Percentiles rank a stretch among this genome's conserved stretches.
These are phyloP conservation scores for Chloroclysta siterata DNA, from an alignment of 2,888 invertebrate genomes.

Conservation along the genomic window DNA sequence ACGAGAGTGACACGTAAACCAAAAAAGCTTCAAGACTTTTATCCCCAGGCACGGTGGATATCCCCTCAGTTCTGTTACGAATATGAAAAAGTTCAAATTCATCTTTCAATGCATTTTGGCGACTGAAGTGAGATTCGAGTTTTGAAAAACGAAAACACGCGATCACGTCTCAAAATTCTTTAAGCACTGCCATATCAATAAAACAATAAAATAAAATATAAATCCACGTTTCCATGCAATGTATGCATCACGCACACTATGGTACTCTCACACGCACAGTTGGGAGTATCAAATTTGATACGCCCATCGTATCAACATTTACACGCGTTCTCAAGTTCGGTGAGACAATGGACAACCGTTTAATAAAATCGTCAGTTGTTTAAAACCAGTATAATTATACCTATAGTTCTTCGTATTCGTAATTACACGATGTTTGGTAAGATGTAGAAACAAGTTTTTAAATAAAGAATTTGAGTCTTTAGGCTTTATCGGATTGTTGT, in stretches of 20 bases:
- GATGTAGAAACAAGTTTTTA: constrained; percentile 18
- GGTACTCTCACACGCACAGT: constrained; percentile 7
- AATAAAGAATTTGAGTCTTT: constrained; percentile 16
- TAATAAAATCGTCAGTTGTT: constrained; percentile 33
- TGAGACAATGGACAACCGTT: constrained; percentile 49
- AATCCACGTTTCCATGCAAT: constrained; percentile 10
- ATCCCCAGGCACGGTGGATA: too few relatives aligned
- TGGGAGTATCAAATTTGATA: constrained; percentile 19
- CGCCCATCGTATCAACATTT: constrained; percentile 40
- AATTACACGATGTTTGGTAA: constrained; percentile 14
- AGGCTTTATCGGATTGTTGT: constrained; percentile 1
- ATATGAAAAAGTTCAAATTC: too few relatives aligned
- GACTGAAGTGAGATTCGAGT: too few relatives aligned
- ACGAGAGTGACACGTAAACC: too few relatives aligned
- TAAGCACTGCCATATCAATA: constrained; percentile 3
- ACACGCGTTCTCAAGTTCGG: constrained; percentile 49
- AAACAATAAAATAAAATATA: constrained; percentile 16
- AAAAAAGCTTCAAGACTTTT: too few relatives aligned
- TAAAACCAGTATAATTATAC: constrained; percentile 32
- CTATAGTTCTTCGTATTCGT: constrained; percentile 14
- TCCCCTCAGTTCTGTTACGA: too few relatives aligned
- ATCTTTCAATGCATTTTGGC: too few relatives aligned
- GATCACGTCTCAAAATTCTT: background rate
- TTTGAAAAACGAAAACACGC: too few relatives aligned
- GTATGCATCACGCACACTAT: constrained; percentile 21